phyloP scores from a whole-genome alignment of 2,797 vertebrate genomes.

The Argyrosomus regius region DNA sequence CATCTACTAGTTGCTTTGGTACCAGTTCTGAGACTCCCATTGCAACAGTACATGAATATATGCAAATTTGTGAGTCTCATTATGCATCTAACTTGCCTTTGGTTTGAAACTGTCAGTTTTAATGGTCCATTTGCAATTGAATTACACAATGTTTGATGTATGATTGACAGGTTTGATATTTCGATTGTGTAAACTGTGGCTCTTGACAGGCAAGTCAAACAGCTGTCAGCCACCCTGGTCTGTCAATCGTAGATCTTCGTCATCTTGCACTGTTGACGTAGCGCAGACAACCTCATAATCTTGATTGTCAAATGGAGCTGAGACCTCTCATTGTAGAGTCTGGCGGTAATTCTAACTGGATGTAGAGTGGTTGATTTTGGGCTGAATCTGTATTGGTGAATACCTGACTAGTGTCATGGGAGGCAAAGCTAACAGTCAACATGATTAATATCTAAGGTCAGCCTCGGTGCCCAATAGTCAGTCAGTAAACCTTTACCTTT shows the following conservation, averaged over 20 bases:
- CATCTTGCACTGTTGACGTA: conserved; percentile 43
- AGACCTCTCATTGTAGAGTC: conserved; percentile 9
- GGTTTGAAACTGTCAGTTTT: conserved; percentile 74
- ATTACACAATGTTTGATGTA: conserved; percentile 65
- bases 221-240: conserved; percentile 63
- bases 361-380: not conserved
- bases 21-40: conserved; percentile 60
- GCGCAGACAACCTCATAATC: conserved; percentile 31
- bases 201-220: conserved; percentile 66
- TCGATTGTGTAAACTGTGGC: conserved; percentile 68
- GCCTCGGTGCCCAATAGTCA: conserved; percentile 36
- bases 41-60: conserved; percentile 76
- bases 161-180: conserved; percentile 81
- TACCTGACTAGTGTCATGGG: not conserved
- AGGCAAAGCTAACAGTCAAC: conserved; percentile 23
- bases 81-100: conserved; percentile 67
- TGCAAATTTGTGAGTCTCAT: conserved; percentile 69
- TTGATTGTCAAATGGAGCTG: conserved; percentile 33
- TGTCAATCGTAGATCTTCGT: conserved; percentile 43
- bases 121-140: conserved; percentile 75
- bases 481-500: conserved; percentile 39
- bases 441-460: conserved; percentile 48
- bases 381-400: not conserved
- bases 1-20: conserved; percentile 67
- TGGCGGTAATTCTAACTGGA: not conserved